These are phyloP conservation scores for Nesospiza acunhae DNA, from an alignment of 2,113 vertebrate genomes.

Conservation along the genomic window DNA sequence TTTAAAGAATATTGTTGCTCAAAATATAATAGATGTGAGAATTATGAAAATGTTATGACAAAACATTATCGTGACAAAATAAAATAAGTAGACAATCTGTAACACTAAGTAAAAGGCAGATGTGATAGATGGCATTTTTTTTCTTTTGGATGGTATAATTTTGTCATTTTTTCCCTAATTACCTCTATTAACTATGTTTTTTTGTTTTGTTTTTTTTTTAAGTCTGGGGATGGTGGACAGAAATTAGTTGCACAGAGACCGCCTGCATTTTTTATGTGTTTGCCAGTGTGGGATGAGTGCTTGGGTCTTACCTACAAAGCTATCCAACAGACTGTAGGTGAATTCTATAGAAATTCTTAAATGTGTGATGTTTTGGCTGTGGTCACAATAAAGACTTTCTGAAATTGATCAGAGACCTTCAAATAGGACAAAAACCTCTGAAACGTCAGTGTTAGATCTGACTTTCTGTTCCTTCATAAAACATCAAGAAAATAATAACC, in stretches of 20 bases:
- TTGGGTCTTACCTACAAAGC: background rate
- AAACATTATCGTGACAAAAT: background rate
- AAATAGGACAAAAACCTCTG: background rate
- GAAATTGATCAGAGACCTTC: background rate
- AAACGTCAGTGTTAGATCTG: background rate
- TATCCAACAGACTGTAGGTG: background rate
- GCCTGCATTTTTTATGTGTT: background rate
- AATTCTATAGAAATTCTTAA: background rate
- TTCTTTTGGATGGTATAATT: background rate
- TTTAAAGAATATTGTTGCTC: background rate
- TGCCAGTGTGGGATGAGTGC: background rate
- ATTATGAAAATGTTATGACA: background rate
- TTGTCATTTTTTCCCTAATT: background rate
- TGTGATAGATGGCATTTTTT: background rate
- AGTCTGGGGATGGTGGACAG: background rate
- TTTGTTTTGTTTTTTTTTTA: background rate
- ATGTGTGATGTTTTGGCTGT: fast-evolving
- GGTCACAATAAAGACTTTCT: background rate
- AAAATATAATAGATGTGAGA: background rate
- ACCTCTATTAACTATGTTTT: background rate
- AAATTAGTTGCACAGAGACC: background rate
- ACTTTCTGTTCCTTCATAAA: background rate
- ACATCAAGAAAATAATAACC: background rate
- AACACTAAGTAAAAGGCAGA: background rate
- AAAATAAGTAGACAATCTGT: background rate